These are phyloP conservation scores for Sarcophaga variegata DNA, from an alignment of 2,888 invertebrate species.

Conservation along the genomic window DNA sequence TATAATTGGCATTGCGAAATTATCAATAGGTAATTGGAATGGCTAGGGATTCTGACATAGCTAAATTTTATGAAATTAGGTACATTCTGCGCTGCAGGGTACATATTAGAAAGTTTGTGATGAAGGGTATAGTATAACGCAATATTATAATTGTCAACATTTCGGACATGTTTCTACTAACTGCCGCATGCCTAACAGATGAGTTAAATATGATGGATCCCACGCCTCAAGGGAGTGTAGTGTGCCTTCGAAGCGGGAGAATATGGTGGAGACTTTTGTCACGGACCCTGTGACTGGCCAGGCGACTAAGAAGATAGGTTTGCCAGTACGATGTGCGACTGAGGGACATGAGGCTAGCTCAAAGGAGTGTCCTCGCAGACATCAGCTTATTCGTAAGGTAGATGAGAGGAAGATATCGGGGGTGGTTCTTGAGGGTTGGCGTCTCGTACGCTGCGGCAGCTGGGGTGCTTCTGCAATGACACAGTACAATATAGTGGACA, in stretches of 20 bases:
- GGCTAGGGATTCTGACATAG: too few species aligned
- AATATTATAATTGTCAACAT: too few species aligned
- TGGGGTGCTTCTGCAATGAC: neutral
- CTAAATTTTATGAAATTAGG: too few species aligned
- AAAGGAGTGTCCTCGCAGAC: too few species aligned
- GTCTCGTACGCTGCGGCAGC: too few species aligned
- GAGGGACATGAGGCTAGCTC: slow-evolving; percentile 17
- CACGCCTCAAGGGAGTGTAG: neutral
- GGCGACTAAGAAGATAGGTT: neutral
- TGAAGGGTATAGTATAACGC: neutral
- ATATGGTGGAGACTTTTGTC: neutral
- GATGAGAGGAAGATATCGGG: neutral
- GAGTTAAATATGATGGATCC: too few species aligned
- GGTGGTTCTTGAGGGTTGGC: neutral
- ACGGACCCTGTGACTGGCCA: neutral
- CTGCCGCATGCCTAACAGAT: too few species aligned
- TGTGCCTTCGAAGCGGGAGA: neutral
- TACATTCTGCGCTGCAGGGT: too few species aligned
- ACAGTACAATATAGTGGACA: neutral
- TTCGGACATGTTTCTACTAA: too few species aligned
- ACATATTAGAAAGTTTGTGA: too few species aligned
- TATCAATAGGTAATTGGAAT: too few species aligned
- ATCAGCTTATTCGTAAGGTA: neutral
- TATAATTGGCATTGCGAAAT: neutral
- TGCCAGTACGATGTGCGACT: neutral